Base-by-base conservation (phyloP, 2,113 vertebrate species). In the Salvator merianae region DNA sequence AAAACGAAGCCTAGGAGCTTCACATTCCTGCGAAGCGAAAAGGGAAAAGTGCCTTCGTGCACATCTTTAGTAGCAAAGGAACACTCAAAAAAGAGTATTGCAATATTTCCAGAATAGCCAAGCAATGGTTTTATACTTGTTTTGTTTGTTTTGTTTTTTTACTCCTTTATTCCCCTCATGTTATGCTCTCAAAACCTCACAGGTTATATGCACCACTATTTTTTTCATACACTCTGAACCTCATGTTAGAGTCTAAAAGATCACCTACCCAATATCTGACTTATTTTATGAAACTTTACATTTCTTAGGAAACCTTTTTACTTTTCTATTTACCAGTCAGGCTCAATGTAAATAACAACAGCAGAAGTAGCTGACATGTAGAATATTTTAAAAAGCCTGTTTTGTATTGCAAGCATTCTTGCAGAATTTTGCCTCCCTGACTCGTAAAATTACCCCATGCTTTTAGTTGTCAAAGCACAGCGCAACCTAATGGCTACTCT, bases 381-480 rank as follows among this genome's bases (percentile, higher is more conserved):
- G 32, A 70, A 70, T 36, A 8, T 16, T 55, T 82, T 73, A 13
- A 62, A 40, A 73, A 20, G 7, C 59, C 55, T 63, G 18, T 82
- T 74, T 74, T 63, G 70, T 43, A 82, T 26, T 7, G 10, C 47
- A 82, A 82, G 53, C 81, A 73, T 82, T 73, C 70, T 38, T 73
- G 53, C 34, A 40, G 36, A 43, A 38, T 36, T 63, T 32, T 73
- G 70, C 55, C 70, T 82, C 38, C 8, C 40, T 82, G 55, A 63
- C 81, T 36, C 38, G 43, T 74, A 82, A 63, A 82, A 63, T n/a
- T 40, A 50, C 47, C 70, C 70, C 20, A 43, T 22, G 28, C 14
- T 82, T 82, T 74, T 43, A 63, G 81, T 63, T 82, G 70, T 82
- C 81, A 82, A 82, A 82, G 43, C 50, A 63, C 8, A 82, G 34